Evolutionary conservation across 2,888 invertebrate genomes (phyloP), one percentile per base, ranked within the genome.

Genomic region (Lucinisca nassula): DNA sequence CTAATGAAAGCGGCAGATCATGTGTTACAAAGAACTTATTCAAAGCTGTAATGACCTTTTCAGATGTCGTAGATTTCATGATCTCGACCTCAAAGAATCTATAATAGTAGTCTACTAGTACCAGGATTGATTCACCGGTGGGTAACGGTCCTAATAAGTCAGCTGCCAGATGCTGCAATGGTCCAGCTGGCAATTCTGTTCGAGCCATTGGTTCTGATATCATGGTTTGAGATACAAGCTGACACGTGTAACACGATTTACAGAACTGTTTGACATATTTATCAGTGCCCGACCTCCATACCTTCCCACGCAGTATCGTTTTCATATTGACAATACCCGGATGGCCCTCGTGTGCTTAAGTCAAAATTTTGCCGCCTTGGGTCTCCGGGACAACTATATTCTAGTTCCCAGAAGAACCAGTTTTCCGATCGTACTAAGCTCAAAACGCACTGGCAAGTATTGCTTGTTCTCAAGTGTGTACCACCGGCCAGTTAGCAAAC

Each of bases 221-320:
- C 1, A 12, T 45, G 3, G 51, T 1, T 30, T 27, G 38, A 12
- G 27, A 32, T 0, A 84, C 89, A 21, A 89, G 27, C 55, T 89
- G 86, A 76, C 91, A 89, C 21, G 87, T 89, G 38, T 85, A 51
- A 75, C 90, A 91, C 6, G 70, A 37, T 82, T 76, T 90, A 40
- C 82, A 79, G 35, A 55, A 40, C 27, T 49, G 55, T 73, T 91
- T 89, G 14, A 81, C 85, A 14, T 82, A 81, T 51, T 70, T 51
- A 32, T 51, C 75, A 4, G 8, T 8, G 21, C 78, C 83, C 17
- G 79, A 67, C 12, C 84, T 81, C n/a, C n/a, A n/a, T n/a, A n/a
- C n/a, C n/a, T n/a, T n/a, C n/a, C n/a, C n/a, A n/a, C n/a, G n/a
- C n/a, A n/a, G n/a, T n/a, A n/a, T n/a, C n/a, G n/a, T n/a, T n/a